Evolutionary conservation across 2,888 invertebrate species (phyloP).

Genomic region (Anoplius nigerrimus): DNA sequence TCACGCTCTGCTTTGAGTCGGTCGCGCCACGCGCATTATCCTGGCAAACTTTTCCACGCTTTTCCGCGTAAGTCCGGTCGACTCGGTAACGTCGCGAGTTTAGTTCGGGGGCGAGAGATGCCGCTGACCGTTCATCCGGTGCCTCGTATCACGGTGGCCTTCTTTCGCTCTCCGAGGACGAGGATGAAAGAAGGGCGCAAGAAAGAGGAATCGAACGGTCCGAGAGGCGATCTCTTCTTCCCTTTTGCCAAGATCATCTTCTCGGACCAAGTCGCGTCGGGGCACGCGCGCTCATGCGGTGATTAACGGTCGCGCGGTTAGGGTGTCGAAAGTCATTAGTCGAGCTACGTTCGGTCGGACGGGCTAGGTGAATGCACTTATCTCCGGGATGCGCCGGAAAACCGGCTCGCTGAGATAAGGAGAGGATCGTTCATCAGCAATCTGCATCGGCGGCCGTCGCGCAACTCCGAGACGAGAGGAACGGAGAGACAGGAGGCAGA

Average conservation of each 20-base stretch:
- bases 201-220: no score
- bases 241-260: conserved; percentile 10
- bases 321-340: conserved; percentile 67
- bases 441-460: background rate
- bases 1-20: no score
- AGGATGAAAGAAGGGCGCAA: no score
- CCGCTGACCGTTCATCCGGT: no score
- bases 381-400: conserved; percentile 14
- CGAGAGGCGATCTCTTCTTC: no score
- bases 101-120: no score
- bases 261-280: conserved; percentile 40
- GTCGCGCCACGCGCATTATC: no score
- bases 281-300: conserved; percentile 64
- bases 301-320: conserved; percentile 68
- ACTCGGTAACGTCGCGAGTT: no score
- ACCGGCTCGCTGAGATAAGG: conserved; percentile 2
- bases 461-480: background rate
- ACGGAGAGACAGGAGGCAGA: background rate
- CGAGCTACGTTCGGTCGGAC: conserved; percentile 48
- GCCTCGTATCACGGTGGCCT: no score
- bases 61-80: no score
- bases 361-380: conserved; percentile 37
- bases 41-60: no score
- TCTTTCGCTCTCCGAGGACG: no score
- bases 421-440: background rate